Conservation (phyloP, 1,140 invertebrate species). For the Zaprionus gabonicus region DNA sequence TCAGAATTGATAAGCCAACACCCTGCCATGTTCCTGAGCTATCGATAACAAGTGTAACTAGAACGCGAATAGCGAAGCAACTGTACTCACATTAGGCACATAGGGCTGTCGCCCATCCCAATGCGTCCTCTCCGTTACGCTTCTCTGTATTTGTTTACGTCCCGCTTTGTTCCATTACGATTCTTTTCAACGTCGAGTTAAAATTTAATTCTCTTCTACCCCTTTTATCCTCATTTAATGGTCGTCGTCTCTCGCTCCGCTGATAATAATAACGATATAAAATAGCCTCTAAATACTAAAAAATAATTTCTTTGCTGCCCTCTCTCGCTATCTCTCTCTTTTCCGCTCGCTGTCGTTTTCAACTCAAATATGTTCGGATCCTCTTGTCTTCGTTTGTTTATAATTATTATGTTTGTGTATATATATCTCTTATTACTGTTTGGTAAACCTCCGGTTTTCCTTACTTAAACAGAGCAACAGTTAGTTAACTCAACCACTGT, state of each 20-base stretch:
- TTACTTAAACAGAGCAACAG: constrained; percentile 44
- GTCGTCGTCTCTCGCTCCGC: constrained; percentile 19
- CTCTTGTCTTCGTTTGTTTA: constrained; percentile 31
- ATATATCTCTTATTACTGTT: constrained; percentile 29
- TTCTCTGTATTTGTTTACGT: neutral
- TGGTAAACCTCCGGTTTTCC: constrained; percentile 14
- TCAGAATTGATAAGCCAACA: constrained; percentile 32
- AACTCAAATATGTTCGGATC: constrained; percentile 48
- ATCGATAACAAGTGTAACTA: constrained; percentile 15
- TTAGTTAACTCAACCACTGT: constrained; percentile 51
- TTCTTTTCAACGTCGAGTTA: constrained; percentile 38
- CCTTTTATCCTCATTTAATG: constrained; percentile 23
- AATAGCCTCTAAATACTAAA: constrained; percentile 83
- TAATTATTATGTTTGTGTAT: constrained; percentile 34
- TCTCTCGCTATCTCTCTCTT: constrained; percentile 18
- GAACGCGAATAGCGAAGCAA: neutral
- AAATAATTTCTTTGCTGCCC: constrained; percentile 75
- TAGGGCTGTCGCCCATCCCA: neutral
- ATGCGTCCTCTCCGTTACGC: neutral
- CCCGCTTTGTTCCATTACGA: neutral
- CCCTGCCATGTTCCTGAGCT: constrained; percentile 26
- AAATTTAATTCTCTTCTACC: constrained; percentile 49
- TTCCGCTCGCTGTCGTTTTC: constrained; percentile 61
- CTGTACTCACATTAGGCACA: neutral
- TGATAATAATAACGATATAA: constrained; percentile 78